Evolutionary conservation across 2,888 invertebrate genomes (phyloP), one percentile per base, ranked within the genome.

Genomic region (Eupithecia centaureata): DNA sequence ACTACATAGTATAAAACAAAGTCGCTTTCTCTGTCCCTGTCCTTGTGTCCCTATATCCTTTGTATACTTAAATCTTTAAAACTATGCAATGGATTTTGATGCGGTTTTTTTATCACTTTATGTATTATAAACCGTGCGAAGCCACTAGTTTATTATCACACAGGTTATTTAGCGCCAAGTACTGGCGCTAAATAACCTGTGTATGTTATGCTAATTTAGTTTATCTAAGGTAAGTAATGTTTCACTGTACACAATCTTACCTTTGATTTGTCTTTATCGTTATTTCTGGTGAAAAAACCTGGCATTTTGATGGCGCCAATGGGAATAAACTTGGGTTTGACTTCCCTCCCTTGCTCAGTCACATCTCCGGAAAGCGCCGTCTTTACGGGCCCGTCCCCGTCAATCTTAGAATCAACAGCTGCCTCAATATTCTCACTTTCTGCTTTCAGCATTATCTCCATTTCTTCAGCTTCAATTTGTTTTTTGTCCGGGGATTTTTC

Each of bases 281-380:
- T 96, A 83, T 95, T 95, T 77, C 96, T 95, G 70, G 95, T 96
- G 81, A 97, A 97, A 90, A 97, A 97, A 18, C 97, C 97, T 5
- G 97, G 97, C 95, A 97, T 96, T 90, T 97, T 97, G 74, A 97
- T 96, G n/a, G 96, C 97, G 61, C 97, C 97, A 79, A 97, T 97
- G 5, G 97, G 97, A 79, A 97, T 97, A 85, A 96, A 97, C 85
- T 96, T 96, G 68, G 96, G 96, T 82, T 96, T 96, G 35, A 96
- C 96, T 89, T 96, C 96, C 71, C 96, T 94, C 61, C 96, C 96
- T 76, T 96, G 95, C 77, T 95, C 95, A 7, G 94, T 94, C 25
- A 94, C 94, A 69, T 91, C 91, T 18, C 94, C 93, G 2, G 90
- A 91, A n/a, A 92, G 87, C 52, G 95, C 95, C 8, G 94, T 92